These are phyloP conservation scores for Mythimna lalbum DNA, from an alignment of 2,888 invertebrate species.

Conservation along the genomic window DNA sequence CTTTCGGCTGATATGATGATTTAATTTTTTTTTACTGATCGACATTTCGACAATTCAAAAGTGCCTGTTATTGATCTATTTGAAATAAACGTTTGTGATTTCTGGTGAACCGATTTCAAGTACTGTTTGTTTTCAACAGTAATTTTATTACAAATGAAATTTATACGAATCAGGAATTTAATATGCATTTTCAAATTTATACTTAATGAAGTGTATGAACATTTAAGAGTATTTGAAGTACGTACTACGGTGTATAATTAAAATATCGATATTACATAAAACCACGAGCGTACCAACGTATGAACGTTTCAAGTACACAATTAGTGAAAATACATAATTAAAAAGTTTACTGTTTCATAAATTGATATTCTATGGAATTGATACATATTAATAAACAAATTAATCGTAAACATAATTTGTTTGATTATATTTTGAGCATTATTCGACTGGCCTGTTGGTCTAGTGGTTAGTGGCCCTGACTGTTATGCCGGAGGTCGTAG, in stretches of 20 bases:
- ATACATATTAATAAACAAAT: too few relatives aligned
- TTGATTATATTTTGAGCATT: too few relatives aligned
- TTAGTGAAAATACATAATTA: constrained; percentile 34
- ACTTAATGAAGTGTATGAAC: constrained; percentile 4
- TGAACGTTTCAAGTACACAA: constrained; percentile 37
- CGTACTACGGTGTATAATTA: constrained; percentile 23
- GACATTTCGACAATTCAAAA: too few relatives aligned
- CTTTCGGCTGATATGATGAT: too few relatives aligned
- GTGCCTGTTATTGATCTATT: too few relatives aligned
- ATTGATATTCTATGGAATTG: background rate
- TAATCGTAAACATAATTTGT: too few relatives aligned
- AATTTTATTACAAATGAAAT: background rate
- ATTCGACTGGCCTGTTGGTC: too few relatives aligned
- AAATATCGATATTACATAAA: constrained; percentile 21
- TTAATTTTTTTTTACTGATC: too few relatives aligned
- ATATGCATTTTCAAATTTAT: background rate
- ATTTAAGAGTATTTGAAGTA: background rate
- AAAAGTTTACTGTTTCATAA: constrained; percentile 3
- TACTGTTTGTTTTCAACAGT: background rate
- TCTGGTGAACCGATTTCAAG: too few relatives aligned
- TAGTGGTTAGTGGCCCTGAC: too few relatives aligned
- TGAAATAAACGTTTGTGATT: too few relatives aligned
- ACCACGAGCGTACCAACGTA: background rate
- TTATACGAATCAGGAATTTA: background rate
- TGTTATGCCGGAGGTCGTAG: too few relatives aligned